Evolutionary conservation across 2,113 vertebrate species (phyloP), one percentile per base, ranked within the genome.

Genomic region (Symphodus melops): DNA sequence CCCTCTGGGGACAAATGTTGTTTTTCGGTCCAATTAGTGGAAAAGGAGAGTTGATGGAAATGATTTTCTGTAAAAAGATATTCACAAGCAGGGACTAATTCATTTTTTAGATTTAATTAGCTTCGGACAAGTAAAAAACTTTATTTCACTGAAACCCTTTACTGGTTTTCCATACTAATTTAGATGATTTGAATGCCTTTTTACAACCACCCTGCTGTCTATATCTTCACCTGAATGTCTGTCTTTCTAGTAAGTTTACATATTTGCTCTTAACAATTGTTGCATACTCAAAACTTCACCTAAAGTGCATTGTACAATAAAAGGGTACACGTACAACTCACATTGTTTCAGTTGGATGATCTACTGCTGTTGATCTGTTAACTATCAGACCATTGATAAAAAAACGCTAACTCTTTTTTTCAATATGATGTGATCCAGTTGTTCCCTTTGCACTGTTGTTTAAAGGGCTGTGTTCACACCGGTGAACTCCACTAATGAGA

Each of bases 11-110:
- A 80, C 7, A 51, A 75, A 81, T 81, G 42, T 68, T 71, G 58
- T 86, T 80, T 71, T 78, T 56, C 72, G 57, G 23, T 82, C 58
- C 21, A 81, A 75, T 71, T 46, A 82, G 75, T 62, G 56, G 5
- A 39, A 28, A 23, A 25, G 23, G 25, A 55, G 11, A 61, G 56
- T 66, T 80, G 56, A 76, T 58, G 28, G 42, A 75, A 17, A 5
- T 69, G 10, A 36, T 61, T 8, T 62, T 46, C 20, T 46, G 20
- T 48, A 23, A 16, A 72, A 60, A 58, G n/a, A 77, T 55, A 17
- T 39, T 44, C 13, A 42, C 9, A 33, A 46, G 49, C 20, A 73
- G 6, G 25, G 14, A 53, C 20, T 51, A n/a, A 20, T 51, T 9
- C 8, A n/a, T n/a, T n/a, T 20, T 7, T 51, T 10, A 17, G 42